These are phyloP conservation scores for Aphelocoma coerulescens DNA, from an alignment of 2,113 vertebrate genomes.

Conservation along the genomic window DNA sequence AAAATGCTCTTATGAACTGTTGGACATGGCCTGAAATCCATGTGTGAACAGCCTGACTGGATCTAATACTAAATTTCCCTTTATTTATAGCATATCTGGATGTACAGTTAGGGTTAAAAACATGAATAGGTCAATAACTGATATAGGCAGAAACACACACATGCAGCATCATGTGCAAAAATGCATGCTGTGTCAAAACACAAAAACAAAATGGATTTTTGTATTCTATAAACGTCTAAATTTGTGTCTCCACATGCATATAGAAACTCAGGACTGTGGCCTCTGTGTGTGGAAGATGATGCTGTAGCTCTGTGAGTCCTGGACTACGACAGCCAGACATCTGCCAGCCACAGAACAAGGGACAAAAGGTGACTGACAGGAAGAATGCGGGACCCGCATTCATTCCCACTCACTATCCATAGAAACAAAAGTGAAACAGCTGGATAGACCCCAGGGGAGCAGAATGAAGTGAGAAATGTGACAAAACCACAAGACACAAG, in stretches of 20 bases:
- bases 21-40: background rate
- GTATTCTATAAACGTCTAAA: background rate
- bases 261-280: background rate
- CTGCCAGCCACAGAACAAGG: background rate
- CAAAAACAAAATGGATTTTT: background rate
- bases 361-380: background rate
- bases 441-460: background rate
- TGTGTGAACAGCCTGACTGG: background rate
- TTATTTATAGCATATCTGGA: background rate
- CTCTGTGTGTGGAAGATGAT: rapidly evolving
- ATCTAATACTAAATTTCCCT: background rate
- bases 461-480: background rate
- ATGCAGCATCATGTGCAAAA: rapidly evolving
- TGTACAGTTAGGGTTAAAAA: background rate
- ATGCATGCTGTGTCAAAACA: background rate
- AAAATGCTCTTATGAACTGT: background rate
- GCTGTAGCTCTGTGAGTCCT: rapidly evolving
- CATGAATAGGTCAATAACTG: background rate
- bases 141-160: rapidly evolving
- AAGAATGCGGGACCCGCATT: background rate
- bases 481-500: background rate
- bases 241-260: no score
- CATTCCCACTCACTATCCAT: background rate
- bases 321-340: background rate
- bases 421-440: background rate